These are phyloP conservation scores for Nautilus pompilius DNA, from an alignment of 1,140 invertebrate genomes.

Conservation along the genomic window DNA sequence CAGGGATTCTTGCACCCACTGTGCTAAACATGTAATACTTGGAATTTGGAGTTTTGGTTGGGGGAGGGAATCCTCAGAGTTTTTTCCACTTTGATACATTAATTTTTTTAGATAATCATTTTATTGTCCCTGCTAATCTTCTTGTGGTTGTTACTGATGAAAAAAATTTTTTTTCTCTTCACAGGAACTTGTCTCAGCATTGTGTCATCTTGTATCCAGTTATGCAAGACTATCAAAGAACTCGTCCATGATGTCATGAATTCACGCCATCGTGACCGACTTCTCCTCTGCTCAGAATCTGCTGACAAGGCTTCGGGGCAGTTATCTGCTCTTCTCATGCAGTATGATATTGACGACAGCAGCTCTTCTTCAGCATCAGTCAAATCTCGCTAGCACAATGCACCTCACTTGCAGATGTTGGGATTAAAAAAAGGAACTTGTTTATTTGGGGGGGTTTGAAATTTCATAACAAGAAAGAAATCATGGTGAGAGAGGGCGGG, in stretches of 20 bases:
- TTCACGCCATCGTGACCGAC: constrained; percentile 26
- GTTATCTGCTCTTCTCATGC: constrained; percentile 25
- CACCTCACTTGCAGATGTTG: constrained; percentile 2
- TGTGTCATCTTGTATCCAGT: constrained; percentile 39
- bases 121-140: not conserved
- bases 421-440: constrained; percentile 6
- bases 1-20: no score
- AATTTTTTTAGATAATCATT: not conserved
- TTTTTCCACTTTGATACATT: not conserved
- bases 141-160: not conserved
- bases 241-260: constrained; percentile 32
- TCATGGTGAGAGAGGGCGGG: no score
- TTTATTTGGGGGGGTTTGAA: not conserved
- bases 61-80: not conserved
- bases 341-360: constrained; percentile 15
- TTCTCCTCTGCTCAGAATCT: constrained; percentile 31
- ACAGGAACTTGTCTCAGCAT: constrained; percentile 42
- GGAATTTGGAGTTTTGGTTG: not conserved
- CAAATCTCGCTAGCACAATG: not conserved
- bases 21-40: no score
- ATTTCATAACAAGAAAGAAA: no score
- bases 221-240: constrained; percentile 33
- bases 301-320: constrained; percentile 26
- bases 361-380: not conserved
- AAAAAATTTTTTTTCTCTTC: constrained; percentile 15